Percentiles rank a stretch among this genome's conserved stretches.
Conservation (phyloP, 2,797 vertebrate species). For the Sus cebifrons region DNA sequence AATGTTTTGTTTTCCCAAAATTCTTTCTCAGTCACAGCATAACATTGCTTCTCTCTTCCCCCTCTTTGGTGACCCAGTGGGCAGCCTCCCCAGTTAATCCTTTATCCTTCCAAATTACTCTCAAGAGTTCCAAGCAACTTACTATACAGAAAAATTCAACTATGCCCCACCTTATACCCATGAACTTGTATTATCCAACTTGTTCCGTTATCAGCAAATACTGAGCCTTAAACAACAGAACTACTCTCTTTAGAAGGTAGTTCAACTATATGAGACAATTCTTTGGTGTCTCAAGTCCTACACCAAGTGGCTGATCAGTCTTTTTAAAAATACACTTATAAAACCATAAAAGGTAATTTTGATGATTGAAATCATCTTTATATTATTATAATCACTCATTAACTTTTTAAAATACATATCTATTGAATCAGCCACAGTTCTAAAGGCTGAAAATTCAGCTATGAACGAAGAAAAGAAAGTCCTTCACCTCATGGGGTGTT, state of each 20-base stretch:
- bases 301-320: neutral
- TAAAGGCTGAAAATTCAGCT: neutral
- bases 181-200: neutral
- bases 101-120: slow-evolving; percentile 36
- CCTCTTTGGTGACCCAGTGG: neutral
- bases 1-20: slow-evolving; percentile 21
- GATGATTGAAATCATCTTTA: neutral
- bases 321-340: neutral
- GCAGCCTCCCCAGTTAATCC: neutral
- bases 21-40: neutral
- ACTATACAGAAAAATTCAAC: neutral
- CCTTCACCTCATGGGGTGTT: neutral
- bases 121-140: slow-evolving; percentile 36
- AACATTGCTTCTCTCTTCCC: slow-evolving; percentile 14
- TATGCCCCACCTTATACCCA: neutral
- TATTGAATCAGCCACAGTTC: neutral
- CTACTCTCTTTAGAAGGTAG: neutral
- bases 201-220: neutral
- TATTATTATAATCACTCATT: slow-evolving; percentile 43
- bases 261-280: slow-evolving; percentile 45
- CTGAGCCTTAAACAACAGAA: neutral
- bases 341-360: slow-evolving; percentile 10
- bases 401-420: neutral
- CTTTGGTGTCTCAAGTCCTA: slow-evolving; percentile 9
- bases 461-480: slow-evolving; percentile 11